Conservation (phyloP, 2,113 vertebrate species). For the Arenaria interpres region DNA sequence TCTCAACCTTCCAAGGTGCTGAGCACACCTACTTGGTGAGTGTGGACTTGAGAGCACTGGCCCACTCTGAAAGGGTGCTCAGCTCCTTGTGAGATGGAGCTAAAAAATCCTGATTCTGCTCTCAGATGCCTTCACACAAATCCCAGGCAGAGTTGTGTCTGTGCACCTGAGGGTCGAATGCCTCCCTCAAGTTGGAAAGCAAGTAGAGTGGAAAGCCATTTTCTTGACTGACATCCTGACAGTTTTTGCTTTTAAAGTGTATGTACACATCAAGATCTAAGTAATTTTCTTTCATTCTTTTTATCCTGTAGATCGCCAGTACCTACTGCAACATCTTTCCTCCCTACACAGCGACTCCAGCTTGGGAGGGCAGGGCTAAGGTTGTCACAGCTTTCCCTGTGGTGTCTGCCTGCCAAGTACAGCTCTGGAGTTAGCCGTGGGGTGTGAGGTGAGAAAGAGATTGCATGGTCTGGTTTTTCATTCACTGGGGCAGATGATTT, state of each 20-base stretch:
- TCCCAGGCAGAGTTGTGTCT: slow-evolving; percentile 59
- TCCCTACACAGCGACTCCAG: slow-evolving; percentile 89
- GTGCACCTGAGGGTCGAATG: slow-evolving; percentile 36
- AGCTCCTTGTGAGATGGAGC: slow-evolving; percentile 20
- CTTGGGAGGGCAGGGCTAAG: slow-evolving; percentile 88
- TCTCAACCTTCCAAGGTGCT: slow-evolving; percentile 37
- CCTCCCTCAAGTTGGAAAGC: slow-evolving; percentile 52
- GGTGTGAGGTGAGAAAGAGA: slow-evolving; percentile 90
- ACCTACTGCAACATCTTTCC: slow-evolving; percentile 90
- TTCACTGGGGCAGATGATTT: slow-evolving; percentile 75
- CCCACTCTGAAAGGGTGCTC: neutral
- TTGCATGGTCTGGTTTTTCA: slow-evolving; percentile 88
- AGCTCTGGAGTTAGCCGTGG: slow-evolving; percentile 88
- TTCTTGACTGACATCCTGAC: slow-evolving; percentile 73
- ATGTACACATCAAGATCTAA: slow-evolving; percentile 82
- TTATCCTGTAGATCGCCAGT: slow-evolving; percentile 88
- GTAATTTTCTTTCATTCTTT: slow-evolving; percentile 89
- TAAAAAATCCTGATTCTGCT: slow-evolving; percentile 32
- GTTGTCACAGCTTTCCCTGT: slow-evolving; percentile 88
- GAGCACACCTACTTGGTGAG: slow-evolving; percentile 10
- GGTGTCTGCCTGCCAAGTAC: slow-evolving; percentile 89
- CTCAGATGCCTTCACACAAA: slow-evolving; percentile 53
- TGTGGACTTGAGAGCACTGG: neutral
- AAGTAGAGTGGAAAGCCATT: slow-evolving; percentile 71
- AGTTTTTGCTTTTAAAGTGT: slow-evolving; percentile 81